These are phyloP conservation scores for Cerastoderma edule DNA, from an alignment of 2,888 invertebrate genomes.

Conservation along the genomic window DNA sequence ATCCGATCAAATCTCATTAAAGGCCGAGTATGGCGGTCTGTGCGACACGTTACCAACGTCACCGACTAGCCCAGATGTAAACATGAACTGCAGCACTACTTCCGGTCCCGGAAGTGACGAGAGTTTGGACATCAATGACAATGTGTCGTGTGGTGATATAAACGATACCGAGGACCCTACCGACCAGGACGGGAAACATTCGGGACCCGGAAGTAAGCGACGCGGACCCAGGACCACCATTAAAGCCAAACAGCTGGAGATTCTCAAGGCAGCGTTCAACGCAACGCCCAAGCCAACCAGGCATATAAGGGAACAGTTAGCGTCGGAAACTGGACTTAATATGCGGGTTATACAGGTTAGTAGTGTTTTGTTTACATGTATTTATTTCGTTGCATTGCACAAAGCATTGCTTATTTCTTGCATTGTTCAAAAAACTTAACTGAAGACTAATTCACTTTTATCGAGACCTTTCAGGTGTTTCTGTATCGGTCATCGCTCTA, in stretches of 20 bases:
- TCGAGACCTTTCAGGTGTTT: background rate
- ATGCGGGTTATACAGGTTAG: constrained; percentile 99
- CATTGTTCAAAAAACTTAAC: no score
- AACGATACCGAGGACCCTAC: constrained; percentile 80
- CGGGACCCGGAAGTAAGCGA: constrained; percentile 80
- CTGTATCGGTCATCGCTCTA: no score
- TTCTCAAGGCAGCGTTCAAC: constrained; percentile 98
- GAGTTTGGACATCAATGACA: constrained; percentile 59
- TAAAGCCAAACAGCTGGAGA: constrained; percentile 99
- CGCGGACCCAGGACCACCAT: constrained; percentile 99
- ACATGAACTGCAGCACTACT: constrained; percentile 51
- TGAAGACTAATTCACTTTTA: background rate
- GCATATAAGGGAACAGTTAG: constrained; percentile 99
- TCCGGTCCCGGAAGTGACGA: constrained; percentile 63
- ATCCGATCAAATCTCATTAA: constrained; percentile 40
- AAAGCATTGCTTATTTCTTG: no score
- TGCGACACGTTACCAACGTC: constrained; percentile 43
- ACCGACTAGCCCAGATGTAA: constrained; percentile 55
- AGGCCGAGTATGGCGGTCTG: constrained; percentile 45
- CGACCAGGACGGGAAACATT: constrained; percentile 85
- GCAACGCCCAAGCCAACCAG: constrained; percentile 99
- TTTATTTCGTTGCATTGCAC: no score
- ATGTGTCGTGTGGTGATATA: constrained; percentile 57
- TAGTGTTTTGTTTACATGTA: no score
- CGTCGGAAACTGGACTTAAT: constrained; percentile 98